Evolutionary conservation across 2,888 invertebrate genomes (phyloP).

Genomic region (Orthosia incerta): DNA sequence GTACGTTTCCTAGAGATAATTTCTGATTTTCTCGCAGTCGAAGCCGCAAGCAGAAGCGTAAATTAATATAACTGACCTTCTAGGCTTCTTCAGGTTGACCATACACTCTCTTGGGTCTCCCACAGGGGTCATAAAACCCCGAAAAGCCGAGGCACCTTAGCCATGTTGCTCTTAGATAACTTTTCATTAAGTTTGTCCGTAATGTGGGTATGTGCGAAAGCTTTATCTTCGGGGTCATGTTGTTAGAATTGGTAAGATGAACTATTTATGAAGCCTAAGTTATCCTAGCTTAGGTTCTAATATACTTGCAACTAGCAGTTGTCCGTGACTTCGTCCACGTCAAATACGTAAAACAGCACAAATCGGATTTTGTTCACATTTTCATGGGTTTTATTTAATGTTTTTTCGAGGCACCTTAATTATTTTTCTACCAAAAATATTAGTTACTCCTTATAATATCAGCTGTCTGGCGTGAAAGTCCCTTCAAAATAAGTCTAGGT

Average conservation of each 20-base stretch:
- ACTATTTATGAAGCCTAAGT: neutral
- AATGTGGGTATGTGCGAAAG: neutral
- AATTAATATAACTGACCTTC: neutral
- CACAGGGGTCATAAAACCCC: slow-evolving; percentile 30
- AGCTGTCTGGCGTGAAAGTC: too few species aligned
- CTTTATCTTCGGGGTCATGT: slow-evolving; percentile 10
- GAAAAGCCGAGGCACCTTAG: neutral
- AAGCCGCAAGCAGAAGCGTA: neutral
- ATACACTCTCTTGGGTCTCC: slow-evolving; percentile 1
- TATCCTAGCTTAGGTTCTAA: neutral
- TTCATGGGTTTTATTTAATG: too few species aligned
- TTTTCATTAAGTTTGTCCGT: slow-evolving; percentile 27
- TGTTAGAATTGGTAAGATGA: neutral
- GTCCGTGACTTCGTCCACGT: too few species aligned
- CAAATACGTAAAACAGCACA: too few species aligned
- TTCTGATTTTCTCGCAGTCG: too few species aligned
- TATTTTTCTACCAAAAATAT: too few species aligned
- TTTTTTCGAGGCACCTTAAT: too few species aligned
- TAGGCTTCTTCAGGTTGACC: slow-evolving; percentile 6
- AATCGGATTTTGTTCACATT: too few species aligned
- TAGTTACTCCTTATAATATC: too few species aligned
- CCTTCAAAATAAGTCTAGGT: too few species aligned
- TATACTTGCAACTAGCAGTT: slow-evolving; percentile 10
- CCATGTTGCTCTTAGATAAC: slow-evolving; percentile 3
- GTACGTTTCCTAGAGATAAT: too few species aligned